Percentiles rank a stretch among this genome's conserved stretches.
Conservation (phyloP, 2,888 invertebrate genomes). For the Melolontha melolontha region DNA sequence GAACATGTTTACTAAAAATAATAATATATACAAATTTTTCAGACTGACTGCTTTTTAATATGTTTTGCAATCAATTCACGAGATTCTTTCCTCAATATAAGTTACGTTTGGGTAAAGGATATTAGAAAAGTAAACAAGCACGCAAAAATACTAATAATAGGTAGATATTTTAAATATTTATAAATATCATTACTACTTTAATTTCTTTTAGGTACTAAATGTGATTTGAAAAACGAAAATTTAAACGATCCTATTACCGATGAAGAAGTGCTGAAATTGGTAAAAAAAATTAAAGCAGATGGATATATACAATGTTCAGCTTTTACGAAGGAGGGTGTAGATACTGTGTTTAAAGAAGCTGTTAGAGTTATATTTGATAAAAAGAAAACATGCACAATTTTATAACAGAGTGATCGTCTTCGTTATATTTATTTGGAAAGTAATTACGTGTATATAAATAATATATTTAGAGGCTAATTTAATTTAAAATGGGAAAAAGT, state of each 20-base stretch:
- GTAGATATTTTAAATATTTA: conserved; percentile 2
- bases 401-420: conserved; percentile 34
- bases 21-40: conserved; percentile 52
- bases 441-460: too few species aligned
- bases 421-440: too few species aligned
- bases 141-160: conserved; percentile 36
- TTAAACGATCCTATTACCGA: conserved; percentile 68
- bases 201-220: conserved; percentile 30
- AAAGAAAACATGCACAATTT: conserved; percentile 26
- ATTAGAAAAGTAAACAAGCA: conserved; percentile 32
- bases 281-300: conserved; percentile 66
- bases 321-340: conserved; percentile 56
- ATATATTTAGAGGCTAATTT: too few species aligned
- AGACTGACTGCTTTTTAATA: conserved; percentile 87
- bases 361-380: conserved; percentile 63
- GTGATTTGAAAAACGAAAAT: conserved; percentile 59
- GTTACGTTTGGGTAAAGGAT: conserved; percentile 39
- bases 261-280: conserved; percentile 83
- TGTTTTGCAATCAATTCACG: conserved; percentile 81
- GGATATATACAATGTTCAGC: conserved; percentile 62
- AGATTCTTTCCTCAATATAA: conserved; percentile 39
- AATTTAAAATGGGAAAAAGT: too few species aligned
- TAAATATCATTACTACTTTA: not conserved
- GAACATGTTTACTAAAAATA: too few species aligned
- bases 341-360: conserved; percentile 60